Base-by-base conservation (phyloP, 2,113 vertebrate genomes). In the Ploceus nigricollis region DNA sequence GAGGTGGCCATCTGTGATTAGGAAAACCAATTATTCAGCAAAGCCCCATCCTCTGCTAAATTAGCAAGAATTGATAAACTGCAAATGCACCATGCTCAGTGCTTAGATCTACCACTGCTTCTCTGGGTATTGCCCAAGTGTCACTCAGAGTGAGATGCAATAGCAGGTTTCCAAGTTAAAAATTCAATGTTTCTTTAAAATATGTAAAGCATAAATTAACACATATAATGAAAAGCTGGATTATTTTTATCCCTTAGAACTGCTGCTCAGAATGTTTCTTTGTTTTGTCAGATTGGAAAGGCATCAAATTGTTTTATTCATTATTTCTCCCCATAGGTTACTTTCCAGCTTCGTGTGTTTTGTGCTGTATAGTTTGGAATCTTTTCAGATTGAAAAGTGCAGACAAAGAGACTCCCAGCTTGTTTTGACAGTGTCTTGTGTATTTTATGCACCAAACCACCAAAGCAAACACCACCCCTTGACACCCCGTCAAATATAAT, bases 271-370 rank as follows among this genome's bases (percentile, higher is more conserved):
- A 87, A 73, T 31, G 35, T 83, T 87, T 89, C 79, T 94, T 96
- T 94, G 82, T 95, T 97, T 96, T 89, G 76, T 81, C 86, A 91
- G 39, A 48, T 87, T 92, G 86, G 89, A 92, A 93, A 93, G 21
- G 24, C 83, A 89, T 93, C 68, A 84, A 87, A 90, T 95, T 92
- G 60, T 92, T 95, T 96, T 91, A 92, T 96, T 83, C 72, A 78
- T 94, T 78, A 81, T 93, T 94, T 96, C n/a, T 93, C 80, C 68
- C 91, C 31, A 44, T 23, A 81, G 83, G 39, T 84, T 81, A 37
- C 40, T 89, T 90, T 78, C 76, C 86, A 90, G 47, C 42, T 81
- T 89, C 0, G 1, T 39, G 54, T 80, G 53, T 66, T 87, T 90
- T 80, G 37, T 23, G 42, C 61, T 85, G 51, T 47, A 37, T n/a